Evolutionary conservation across 2,888 invertebrate genomes (phyloP).

Genomic region (Diarsia mendica): DNA sequence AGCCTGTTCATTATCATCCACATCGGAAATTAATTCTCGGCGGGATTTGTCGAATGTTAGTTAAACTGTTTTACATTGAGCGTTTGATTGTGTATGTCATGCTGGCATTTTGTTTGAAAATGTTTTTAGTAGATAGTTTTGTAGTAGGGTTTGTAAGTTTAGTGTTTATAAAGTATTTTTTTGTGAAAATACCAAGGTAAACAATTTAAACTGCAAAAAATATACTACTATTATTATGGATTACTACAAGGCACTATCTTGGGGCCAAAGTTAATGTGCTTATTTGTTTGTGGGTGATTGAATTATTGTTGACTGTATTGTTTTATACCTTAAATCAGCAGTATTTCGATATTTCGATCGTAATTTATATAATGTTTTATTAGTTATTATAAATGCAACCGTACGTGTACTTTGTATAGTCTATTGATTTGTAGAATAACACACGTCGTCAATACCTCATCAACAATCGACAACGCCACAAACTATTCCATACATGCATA

Average conservation of each 20-base stretch:
- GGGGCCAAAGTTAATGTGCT: neutral
- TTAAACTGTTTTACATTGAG: conserved; percentile 74
- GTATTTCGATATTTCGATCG: neutral
- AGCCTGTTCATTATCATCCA: conserved; percentile 81
- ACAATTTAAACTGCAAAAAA: neutral
- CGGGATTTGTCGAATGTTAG: conserved; percentile 72
- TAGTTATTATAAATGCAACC: neutral
- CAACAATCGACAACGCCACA: neutral
- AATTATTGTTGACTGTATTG: neutral
- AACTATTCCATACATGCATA: conserved; percentile 4
- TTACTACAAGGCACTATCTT: conserved; percentile 11
- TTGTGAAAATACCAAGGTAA: neutral
- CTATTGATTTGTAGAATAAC: neutral
- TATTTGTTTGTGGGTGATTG: too few relatives aligned
- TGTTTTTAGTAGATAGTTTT: conserved; percentile 7
- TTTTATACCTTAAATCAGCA: neutral
- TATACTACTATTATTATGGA: neutral
- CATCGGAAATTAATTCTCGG: conserved; percentile 84
- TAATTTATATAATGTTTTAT: neutral
- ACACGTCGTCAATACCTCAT: neutral
- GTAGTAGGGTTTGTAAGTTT: neutral
- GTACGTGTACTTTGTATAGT: neutral
- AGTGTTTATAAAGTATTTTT: neutral
- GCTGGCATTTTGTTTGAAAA: neutral
- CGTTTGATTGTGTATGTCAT: conserved; percentile 68